Base-by-base conservation (phyloP, 2,888 invertebrate genomes). In the Drosophila acutilabella region DNA sequence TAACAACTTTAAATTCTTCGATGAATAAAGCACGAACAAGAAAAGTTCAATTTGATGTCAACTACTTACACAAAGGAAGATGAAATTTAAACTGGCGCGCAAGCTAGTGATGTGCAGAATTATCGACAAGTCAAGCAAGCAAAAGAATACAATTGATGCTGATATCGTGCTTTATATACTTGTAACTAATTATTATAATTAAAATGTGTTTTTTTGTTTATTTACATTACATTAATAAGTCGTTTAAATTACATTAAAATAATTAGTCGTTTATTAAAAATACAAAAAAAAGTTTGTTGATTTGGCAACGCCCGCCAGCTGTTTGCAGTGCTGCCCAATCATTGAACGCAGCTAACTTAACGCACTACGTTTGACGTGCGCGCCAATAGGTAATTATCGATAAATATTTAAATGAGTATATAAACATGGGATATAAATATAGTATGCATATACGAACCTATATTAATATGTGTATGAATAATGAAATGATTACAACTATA, bases 401-500 rank as follows among this genome's bases (percentile, higher is more conserved):
- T 8, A 47, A 14, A 14, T 2, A 16, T 48, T 50, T 4, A 23
- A 33, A 16, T 13, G 33, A 41, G 41, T 7, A 10, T 20, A 26
- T 1, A 7, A 26, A 26, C 6, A 26, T 26, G 7, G 30, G 8
- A 7, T 38, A 20, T 18, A 40, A 45, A 59, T 10, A 33, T 48
- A 26, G 45, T 14, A 44, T 48, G 51, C 38, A 57, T 58, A 11
- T 38, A 60, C 42, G 23, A 44, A 56, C 40, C 48, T 40, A 50
- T 47, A 26, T 16, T 45, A 54, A 26, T 40, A 45, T 61, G n/a
- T n/a, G 18, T 18, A 26, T 23, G 33, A 8, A 64, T 36, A 13
- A 45, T 26, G 38, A 59, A 64, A 56, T 44, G 44, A 50, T 40
- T 58, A 64, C 30, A 65, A 20, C 54, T 85, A 76, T 81, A 59